Base-by-base conservation (phyloP, 2,113 vertebrate genomes). In the Rhineura floridana region DNA sequence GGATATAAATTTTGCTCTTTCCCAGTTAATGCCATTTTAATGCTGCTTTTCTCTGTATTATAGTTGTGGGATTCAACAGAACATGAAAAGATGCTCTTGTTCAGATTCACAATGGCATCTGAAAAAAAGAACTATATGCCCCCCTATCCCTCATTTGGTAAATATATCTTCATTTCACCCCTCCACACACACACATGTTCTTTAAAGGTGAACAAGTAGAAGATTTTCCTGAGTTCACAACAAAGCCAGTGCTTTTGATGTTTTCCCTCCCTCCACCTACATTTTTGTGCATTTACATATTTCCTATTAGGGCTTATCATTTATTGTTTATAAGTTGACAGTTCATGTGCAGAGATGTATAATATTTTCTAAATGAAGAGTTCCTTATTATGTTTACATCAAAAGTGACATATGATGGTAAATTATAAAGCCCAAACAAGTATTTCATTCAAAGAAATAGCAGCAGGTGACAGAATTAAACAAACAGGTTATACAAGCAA, bases 231-330 rank as follows among this genome's bases (percentile, higher is more conserved):
- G 78, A 39, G 78, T 88, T 96, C 93, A 94, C 96, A 97, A 94
- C 91, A 95, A 93, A 91, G 93, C 83, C 87, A 94, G 77, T 79
- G 85, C 28, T 86, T 82, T 89, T 94, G 95, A 96, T 92, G 95
- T 92, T 91, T 95, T 94, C 55, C 55, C 55, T 19, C 21, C 55
- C 42, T 77, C 91, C 86, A 95, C 89, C 90, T 93, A 90, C 87
- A 81, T 93, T 52, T 93, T 89, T 88, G 33, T 85, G 36, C 88
- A 96, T 96, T 96, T 96, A 95, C 95, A 96, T 96, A 95, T 91
- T 94, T 94, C 92, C 80, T 91, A 95, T 97, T 96, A 96, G 94
- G 87, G 75, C 80, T 91, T 93, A 94, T 94, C 91, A 91, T 93
- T 91, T 87, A 93, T 39, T 80, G 81, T 85, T 95, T 94, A 88